phyloP scores from a whole-genome alignment of 1,140 invertebrate genomes.

The Drosophila saltans region DNA sequence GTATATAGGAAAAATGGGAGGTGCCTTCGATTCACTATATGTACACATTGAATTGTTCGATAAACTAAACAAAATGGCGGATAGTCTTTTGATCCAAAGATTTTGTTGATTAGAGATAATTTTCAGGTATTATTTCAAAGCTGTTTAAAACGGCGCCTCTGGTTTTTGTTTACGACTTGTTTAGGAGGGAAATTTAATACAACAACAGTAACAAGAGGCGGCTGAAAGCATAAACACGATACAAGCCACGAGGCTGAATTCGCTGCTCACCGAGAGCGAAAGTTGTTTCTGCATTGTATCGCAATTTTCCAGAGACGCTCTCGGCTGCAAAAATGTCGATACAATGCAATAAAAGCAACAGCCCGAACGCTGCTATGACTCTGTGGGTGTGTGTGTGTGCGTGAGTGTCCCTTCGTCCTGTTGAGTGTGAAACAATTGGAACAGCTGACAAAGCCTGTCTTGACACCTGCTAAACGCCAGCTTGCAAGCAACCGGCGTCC shows the following conservation, averaged over 20 bases:
- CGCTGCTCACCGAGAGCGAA: conserved; percentile 65
- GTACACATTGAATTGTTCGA: conserved; percentile 13
- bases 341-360: conserved; percentile 68
- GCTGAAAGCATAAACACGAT: conserved; percentile 58
- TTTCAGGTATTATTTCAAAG: conserved; percentile 18
- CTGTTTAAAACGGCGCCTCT: conserved; percentile 55
- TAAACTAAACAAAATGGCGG: conserved; percentile 65
- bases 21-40: background rate
- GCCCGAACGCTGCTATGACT: conserved; percentile 3
- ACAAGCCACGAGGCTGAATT: conserved; percentile 47
- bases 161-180: conserved; percentile 79
- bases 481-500: conserved; percentile 62
- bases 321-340: conserved; percentile 68
- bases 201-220: conserved; percentile 51
- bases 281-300: conserved; percentile 68
- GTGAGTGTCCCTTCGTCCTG: conserved; percentile 54
- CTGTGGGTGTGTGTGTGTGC: background rate
- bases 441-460: conserved; percentile 50
- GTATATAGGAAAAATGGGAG: conserved; percentile 23
- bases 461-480: conserved; percentile 58
- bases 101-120: background rate
- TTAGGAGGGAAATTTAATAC: conserved; percentile 61
- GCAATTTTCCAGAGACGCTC: conserved; percentile 64
- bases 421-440: conserved; percentile 46
- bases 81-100: background rate